Percentiles rank a stretch among this genome's conserved stretches.
phyloP scores from a whole-genome alignment of 2,797 vertebrate species.

The Acanthurus lineatus region DNA sequence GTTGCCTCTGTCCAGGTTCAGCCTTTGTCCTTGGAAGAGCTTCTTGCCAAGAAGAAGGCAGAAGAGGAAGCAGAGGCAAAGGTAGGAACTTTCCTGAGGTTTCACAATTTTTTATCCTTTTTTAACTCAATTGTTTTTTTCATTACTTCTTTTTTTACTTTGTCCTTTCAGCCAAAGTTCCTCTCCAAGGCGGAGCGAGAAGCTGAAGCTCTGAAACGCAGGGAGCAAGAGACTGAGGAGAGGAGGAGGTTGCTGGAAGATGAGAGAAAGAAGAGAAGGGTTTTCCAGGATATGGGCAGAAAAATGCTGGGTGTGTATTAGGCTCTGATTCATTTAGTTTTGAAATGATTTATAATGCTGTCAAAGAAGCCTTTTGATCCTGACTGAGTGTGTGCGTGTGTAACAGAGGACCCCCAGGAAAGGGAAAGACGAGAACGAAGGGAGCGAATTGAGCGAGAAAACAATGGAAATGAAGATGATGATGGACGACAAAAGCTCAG shows the following conservation, averaged over 20 bases:
- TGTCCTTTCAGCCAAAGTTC: slow-evolving; percentile 92
- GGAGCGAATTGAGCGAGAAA: slow-evolving; percentile 96
- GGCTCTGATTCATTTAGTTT: background rate
- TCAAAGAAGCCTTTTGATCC: background rate
- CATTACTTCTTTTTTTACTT: background rate
- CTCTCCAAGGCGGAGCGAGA: slow-evolving; percentile 95
- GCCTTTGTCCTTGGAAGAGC: slow-evolving; percentile 95
- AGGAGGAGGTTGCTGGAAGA: slow-evolving; percentile 90
- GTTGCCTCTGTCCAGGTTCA: slow-evolving; percentile 85
- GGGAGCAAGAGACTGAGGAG: slow-evolving; percentile 92
- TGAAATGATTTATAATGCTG: background rate
- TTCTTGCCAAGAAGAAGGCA: slow-evolving; percentile 97
- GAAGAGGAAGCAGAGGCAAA: slow-evolving; percentile 98
- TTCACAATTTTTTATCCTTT: background rate
- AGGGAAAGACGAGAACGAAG: slow-evolving; percentile 94
- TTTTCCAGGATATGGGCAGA: slow-evolving; percentile 96
- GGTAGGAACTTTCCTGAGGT: slow-evolving; percentile 74
- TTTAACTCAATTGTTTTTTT: background rate
- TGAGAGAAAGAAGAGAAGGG: slow-evolving; percentile 94
- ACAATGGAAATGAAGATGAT: slow-evolving; percentile 95
- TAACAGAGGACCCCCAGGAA: slow-evolving; percentile 96
- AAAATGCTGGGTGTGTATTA: slow-evolving; percentile 93
- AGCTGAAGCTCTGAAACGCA: slow-evolving; percentile 92
- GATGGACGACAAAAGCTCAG: slow-evolving; percentile 96
- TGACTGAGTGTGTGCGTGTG: slow-evolving; percentile 3